Evolutionary conservation across 2,113 vertebrate genomes (phyloP), one percentile per base, ranked within the genome.

Genomic region (Proteles cristata): DNA sequence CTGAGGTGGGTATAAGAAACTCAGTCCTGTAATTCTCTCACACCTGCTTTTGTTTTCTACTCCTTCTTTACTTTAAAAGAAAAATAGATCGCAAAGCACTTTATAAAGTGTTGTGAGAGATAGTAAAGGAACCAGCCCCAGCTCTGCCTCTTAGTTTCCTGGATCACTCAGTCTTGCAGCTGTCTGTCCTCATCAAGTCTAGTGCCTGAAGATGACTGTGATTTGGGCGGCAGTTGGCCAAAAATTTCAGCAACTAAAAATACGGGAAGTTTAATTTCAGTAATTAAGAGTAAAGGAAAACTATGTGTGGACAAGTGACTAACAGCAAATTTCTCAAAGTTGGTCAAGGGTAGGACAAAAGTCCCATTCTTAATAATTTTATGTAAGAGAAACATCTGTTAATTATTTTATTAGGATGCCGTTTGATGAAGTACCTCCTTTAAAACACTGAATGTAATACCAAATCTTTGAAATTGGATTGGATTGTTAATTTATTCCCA

Each of bases 401-500:
- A 25, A 84, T 83, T 68, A 85, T 81, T 95, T 91, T 81, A 69
- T 43, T 43, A 84, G 53, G 93, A 73, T 90, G 19, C 8, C 25
- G 2, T 69, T 94, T 93, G 80, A 71, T 93, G 93, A 94, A 96
- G 77, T 61, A 82, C 15, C 26, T 85, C 14, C 28, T 91, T 53
- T 25, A 55, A 91, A 94, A 96, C 21, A 53, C 17, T 81, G 50
- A 90, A 53, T 69, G 7, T 50, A 48, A 48, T 74, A 7, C 14
- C 21, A 16, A 50, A 31, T 50, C 35, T 87, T 95, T 84, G 83
- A 39, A 87, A 81, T 94, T 92, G 63, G 91, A 76, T 68, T 74
- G 12, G 9, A 43, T 77, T 88, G 61, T 53, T 95, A n/a, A n/a
- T 61, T 95, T 84, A 74, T 91, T 95, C 63, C 58, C 50, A 87